Evolutionary conservation across 2,888 invertebrate species (phyloP), one percentile per base, ranked within the genome.

Genomic region (Drosophila recens): DNA sequence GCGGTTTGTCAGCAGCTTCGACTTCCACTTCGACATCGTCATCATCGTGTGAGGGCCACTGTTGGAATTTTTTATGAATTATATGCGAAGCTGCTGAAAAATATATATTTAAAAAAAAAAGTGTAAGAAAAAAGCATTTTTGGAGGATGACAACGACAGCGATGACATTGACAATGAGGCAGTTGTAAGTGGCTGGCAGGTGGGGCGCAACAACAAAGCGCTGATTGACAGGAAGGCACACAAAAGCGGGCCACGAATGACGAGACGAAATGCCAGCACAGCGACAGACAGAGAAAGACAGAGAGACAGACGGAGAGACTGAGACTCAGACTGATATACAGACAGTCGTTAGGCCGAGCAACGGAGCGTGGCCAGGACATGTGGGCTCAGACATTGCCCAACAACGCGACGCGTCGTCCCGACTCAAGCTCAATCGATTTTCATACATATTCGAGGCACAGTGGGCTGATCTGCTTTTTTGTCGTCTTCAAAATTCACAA

Each of bases 1-100:
- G 85, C 69, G 82, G 83, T 57, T 80, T 86, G 79, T 79, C 69
- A 79, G 77, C 80, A 66, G 71, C 65, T 67, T 56, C 59, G 43
- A 65, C 51, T 53, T 53, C 11, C 20, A 15, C 40, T 13, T 27
- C 52, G 38, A n/a, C 38, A 17, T 38, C 52, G 38, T 23, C 52
- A 23, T 8, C 83, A 27, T 51, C 68, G 73, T 86, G 81, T 79
- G 86, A 66, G 72, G 75, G 69, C 64, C 65, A 67, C 59, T 66
- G 58, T 36, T 58, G 83, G 77, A 83, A 86, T 83, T 83, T 86
- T 86, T 81, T 83, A 83, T 83, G 87, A 83, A 83, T 86, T 86
- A 83, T 82, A 82, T 71, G 75, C 74, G 62, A 46, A 57, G 59
- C 67, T 52, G 67, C 57, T 58, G 43, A 61, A 52, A 72, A 75